Base-by-base conservation (phyloP, 1,140 invertebrate genomes). In the Trachymyrmex septentrionalis region DNA sequence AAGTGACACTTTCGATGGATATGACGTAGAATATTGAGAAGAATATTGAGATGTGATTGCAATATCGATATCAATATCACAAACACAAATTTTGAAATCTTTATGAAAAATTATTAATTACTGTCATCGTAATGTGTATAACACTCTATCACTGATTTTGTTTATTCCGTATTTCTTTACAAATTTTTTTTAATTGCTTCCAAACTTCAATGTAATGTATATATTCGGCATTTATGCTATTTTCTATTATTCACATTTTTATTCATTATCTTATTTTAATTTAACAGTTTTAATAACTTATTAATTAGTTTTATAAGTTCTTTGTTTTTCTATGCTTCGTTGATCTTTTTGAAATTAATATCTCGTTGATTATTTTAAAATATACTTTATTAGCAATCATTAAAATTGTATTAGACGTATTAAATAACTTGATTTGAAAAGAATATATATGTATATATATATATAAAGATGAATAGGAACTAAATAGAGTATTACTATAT, bases 51-150 rank as follows among this genome's bases (percentile, higher is more conserved):
- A 50, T n/a, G 14, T 55, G 57, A 57, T 16, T 7, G 38, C 38
- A 2, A 44, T 44, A 3, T 44, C 38, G 14, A 55, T 59, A 30
- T 57, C n/a, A 16, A 0, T 55, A 12, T 7, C 10, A 78, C 44
- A 61, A 78, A 78, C 16, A 30, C 3, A 14, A 55, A 69, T 55
- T 55, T 24, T 24, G 50, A 55, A n/a, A 80, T 69, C 30, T 55
- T 21, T 69, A 48, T 44, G 12, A 5, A n/a, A 53, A 69, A 12
- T 69, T 16, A 44, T 6, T 44, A 21, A 12, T 69, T 6, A 30
- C 19, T 19, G 19, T 16, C n/a, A 4, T 10, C 5, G 12, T 53
- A 24, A 61, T 27, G 7, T 19, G 0, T 10, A 24, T 71, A 0
- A 63, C 1, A 63, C 21, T 38, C 34, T 38, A 38, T 38, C 34